Percentiles rank a stretch among this genome's conserved stretches.
phyloP scores from a whole-genome alignment of 2,797 vertebrate species.

The Poecilia gillii region DNA sequence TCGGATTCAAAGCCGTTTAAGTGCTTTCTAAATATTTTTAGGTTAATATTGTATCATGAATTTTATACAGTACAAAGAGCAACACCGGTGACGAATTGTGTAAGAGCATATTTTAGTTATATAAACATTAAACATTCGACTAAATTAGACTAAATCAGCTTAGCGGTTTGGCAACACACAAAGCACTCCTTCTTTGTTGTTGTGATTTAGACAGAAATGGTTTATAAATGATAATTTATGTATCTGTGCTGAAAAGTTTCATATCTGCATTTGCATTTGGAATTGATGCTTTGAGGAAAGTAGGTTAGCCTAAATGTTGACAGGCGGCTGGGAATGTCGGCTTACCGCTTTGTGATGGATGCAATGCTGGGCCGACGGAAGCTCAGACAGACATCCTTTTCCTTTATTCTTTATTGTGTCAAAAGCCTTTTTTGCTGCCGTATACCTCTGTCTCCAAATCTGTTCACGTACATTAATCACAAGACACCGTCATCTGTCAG shows the following conservation, averaged over 20 bases:
- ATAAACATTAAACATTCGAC: neutral
- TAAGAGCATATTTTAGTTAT: neutral
- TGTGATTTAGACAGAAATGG: conserved; percentile 9
- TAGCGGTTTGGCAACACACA: neutral
- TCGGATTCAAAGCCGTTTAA: neutral
- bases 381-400: conserved; percentile 31
- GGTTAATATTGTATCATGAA: neutral
- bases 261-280: conserved; percentile 43
- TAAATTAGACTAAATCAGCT: conserved; percentile 1
- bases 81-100: neutral
- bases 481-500: neutral
- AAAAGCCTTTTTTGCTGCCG: conserved; percentile 20
- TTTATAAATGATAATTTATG: conserved; percentile 3
- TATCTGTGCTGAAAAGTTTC: conserved; percentile 31
- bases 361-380: conserved; percentile 62
- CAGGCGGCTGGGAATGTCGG: conserved; percentile 61
- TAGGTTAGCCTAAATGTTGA: conserved; percentile 56
- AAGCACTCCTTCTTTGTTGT: conserved; percentile 4
- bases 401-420: neutral
- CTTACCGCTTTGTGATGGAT: conserved; percentile 57
- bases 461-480: conserved; percentile 9
- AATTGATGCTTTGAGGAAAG: conserved; percentile 31
- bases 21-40: neutral
- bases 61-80: neutral
- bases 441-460: neutral